These are phyloP conservation scores for Caenorhabditis sp. DNA, from an alignment of 2,888 invertebrate genomes.

Conservation along the genomic window DNA sequence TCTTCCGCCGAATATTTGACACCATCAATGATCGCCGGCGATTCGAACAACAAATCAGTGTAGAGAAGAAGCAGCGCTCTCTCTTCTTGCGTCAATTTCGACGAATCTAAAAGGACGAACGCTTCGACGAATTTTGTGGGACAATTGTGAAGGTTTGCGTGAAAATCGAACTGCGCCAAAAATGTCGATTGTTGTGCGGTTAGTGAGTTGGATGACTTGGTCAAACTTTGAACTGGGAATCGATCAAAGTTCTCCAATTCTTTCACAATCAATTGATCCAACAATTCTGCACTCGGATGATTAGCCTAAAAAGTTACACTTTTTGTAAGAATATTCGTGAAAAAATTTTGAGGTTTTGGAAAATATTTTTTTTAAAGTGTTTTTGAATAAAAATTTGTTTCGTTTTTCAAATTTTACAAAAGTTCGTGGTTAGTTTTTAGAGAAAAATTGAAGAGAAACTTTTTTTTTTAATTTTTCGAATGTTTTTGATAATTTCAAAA, in stretches of 20 bases:
- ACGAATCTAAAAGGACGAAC: slow-evolving; percentile 57
- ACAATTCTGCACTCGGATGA: slow-evolving; percentile 79
- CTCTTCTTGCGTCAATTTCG: slow-evolving; percentile 52
- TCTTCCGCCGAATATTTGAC: slow-evolving; percentile 73
- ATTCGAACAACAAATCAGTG: slow-evolving; percentile 81
- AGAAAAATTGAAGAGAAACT: no score
- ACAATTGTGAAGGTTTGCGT: slow-evolving; percentile 56
- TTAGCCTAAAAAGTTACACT: slow-evolving; percentile 50
- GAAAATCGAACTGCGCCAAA: slow-evolving; percentile 54
- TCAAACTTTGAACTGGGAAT: slow-evolving; percentile 46
- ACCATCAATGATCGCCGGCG: slow-evolving; percentile 74
- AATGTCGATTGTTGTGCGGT: slow-evolving; percentile 28
- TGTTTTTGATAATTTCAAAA: no score
- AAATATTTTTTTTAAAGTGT: no score
- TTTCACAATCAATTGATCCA: slow-evolving; percentile 82
- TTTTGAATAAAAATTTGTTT: no score
- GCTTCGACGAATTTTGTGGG: slow-evolving; percentile 61
- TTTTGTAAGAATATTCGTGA: no score
- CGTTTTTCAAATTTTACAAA: no score
- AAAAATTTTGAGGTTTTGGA: no score
- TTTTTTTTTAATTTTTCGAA: no score
- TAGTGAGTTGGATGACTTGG: slow-evolving; percentile 15
- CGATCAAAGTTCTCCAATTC: slow-evolving; percentile 78
- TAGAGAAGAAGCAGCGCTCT: slow-evolving; percentile 77
- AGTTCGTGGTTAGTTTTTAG: no score